Conservation (phyloP, 2,797 vertebrate species). For the Fundulus diaphanus region DNA sequence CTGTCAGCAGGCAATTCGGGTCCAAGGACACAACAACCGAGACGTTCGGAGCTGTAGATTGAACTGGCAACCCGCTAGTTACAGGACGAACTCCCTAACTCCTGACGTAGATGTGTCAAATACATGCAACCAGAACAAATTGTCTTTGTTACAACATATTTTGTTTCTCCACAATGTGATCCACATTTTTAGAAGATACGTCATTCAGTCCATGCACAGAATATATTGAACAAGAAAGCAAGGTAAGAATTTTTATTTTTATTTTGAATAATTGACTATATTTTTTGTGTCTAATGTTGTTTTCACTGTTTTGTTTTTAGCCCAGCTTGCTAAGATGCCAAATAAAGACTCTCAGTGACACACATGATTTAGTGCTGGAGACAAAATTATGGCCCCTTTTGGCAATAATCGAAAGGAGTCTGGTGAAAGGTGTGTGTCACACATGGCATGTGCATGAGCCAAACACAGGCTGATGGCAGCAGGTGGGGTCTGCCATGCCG, state of each 20-base stretch:
- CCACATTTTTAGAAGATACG: neutral
- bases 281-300: neutral
- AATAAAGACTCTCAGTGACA: too few relatives aligned
- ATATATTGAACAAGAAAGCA: neutral
- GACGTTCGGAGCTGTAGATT: too few relatives aligned
- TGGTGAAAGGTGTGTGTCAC: conserved; percentile 35
- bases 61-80: too few relatives aligned
- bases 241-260: neutral
- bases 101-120: too few relatives aligned
- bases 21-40: too few relatives aligned
- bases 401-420: conserved; percentile 9
- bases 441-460: conserved; percentile 41
- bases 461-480: conserved; percentile 18
- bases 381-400: neutral
- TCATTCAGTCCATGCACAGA: neutral
- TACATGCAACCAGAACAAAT: neutral
- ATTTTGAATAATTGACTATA: neutral
- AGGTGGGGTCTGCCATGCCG: conserved; percentile 40
- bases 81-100: too few relatives aligned
- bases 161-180: neutral
- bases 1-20: too few relatives aligned
- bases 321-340: too few relatives aligned
- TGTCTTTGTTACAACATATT: neutral
- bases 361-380: neutral
- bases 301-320: too few relatives aligned